These are phyloP conservation scores for Brenthis hecate DNA, from an alignment of 2,888 invertebrate genomes.

Conservation along the genomic window DNA sequence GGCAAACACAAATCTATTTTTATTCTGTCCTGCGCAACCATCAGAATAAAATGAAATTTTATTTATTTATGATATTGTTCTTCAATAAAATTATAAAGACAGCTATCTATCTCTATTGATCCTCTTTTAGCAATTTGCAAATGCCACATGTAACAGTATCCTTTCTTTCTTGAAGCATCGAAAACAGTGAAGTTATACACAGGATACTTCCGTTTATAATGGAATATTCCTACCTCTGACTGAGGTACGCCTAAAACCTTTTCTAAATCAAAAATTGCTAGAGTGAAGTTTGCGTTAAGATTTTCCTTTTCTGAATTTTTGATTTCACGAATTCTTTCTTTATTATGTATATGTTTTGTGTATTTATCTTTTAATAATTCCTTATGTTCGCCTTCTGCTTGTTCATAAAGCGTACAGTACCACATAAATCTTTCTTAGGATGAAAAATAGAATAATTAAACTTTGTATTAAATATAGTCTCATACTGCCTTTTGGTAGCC, in stretches of 20 bases:
- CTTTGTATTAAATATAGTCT: slow-evolving; percentile 43
- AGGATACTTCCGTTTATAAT: slow-evolving; percentile 43
- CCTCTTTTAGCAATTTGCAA: slow-evolving; percentile 39
- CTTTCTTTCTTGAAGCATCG: slow-evolving; percentile 34
- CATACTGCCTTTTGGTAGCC: slow-evolving; percentile 37
- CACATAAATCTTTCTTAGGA: slow-evolving; percentile 39
- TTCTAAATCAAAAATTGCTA: slow-evolving; percentile 44
- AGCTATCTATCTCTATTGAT: slow-evolving; percentile 39
- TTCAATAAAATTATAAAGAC: slow-evolving; percentile 33
- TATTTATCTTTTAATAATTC: not conserved
- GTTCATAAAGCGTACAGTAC: slow-evolving; percentile 6
- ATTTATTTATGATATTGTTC: slow-evolving; percentile 16
- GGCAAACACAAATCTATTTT: slow-evolving; percentile 31
- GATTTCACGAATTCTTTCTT: slow-evolving; percentile 40
- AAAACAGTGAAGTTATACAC: slow-evolving; percentile 44
- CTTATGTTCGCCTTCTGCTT: not conserved
- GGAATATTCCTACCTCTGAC: slow-evolving; percentile 42
- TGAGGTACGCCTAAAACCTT: slow-evolving; percentile 45
- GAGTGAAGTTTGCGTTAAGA: slow-evolving; percentile 22
- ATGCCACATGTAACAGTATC: slow-evolving; percentile 43
- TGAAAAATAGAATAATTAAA: slow-evolving; percentile 45
- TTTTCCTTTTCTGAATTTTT: slow-evolving; percentile 43
- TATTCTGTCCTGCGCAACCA: slow-evolving; percentile 31
- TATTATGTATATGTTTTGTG: slow-evolving; percentile 39
- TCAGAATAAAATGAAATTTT: slow-evolving; percentile 30